Evolutionary conservation across 2,888 invertebrate genomes (phyloP).

Genomic region (Protophormia terraenovae): DNA sequence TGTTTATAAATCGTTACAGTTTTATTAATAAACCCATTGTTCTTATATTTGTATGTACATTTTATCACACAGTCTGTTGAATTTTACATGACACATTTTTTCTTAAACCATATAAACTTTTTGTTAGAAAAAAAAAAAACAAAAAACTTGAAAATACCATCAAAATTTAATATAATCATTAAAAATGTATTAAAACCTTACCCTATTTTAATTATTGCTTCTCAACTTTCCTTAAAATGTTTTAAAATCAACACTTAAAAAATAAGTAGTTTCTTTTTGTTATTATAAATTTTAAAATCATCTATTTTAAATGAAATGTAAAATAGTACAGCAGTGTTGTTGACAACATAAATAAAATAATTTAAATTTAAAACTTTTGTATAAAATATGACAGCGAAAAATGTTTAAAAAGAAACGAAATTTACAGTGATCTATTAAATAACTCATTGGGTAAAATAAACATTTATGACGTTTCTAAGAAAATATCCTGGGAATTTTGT

Average conservation of each 20-base stretch:
- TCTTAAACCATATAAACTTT: slow-evolving; percentile 36
- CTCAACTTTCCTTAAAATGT: slow-evolving; percentile 39
- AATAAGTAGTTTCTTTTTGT: background rate
- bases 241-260: background rate
- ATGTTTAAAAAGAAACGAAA: too few relatives aligned
- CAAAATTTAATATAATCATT: slow-evolving; percentile 54
- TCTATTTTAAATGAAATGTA: background rate
- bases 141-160: slow-evolving; percentile 63
- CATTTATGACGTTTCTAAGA: too few relatives aligned
- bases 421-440: too few relatives aligned
- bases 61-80: slow-evolving; percentile 33
- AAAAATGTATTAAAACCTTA: slow-evolving; percentile 38
- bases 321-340: background rate
- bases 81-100: slow-evolving; percentile 18
- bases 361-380: too few relatives aligned
- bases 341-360: too few relatives aligned
- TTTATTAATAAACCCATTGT: background rate
- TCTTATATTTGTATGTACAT: background rate
- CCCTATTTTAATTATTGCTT: slow-evolving; percentile 53
- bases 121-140: slow-evolving; percentile 46
- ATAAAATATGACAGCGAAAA: too few relatives aligned
- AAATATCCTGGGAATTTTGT: too few relatives aligned
- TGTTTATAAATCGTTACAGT: background rate
- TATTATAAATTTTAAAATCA: too few relatives aligned
- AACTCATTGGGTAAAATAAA: too few relatives aligned